Percentiles rank a stretch among this genome's conserved stretches.
Conservation (phyloP, 1,140 invertebrate genomes). For the Musca domestica region DNA sequence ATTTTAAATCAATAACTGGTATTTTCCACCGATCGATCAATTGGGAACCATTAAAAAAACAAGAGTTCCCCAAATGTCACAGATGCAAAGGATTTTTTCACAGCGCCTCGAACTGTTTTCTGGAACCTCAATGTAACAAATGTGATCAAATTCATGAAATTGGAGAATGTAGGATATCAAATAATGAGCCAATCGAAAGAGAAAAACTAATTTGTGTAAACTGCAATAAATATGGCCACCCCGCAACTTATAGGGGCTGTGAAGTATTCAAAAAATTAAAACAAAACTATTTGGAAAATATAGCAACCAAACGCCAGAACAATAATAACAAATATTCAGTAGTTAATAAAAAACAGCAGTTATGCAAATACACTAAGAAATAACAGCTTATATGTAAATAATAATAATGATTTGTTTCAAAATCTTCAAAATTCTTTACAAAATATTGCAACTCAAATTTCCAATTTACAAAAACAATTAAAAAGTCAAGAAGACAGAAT, state of each 20-base stretch:
- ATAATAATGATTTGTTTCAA: neutral
- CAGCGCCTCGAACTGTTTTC: slow-evolving; percentile 5
- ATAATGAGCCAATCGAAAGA: neutral
- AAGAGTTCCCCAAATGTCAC: neutral
- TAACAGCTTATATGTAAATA: neutral
- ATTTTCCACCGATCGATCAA: slow-evolving; percentile 1
- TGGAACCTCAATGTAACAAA: neutral
- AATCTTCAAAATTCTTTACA: slow-evolving; percentile 1
- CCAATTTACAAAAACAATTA: slow-evolving; percentile 5
- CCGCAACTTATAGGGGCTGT: neutral
- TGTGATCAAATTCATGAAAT: neutral
- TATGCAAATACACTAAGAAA: neutral
- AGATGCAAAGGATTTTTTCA: slow-evolving; percentile 10
- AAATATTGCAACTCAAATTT: neutral
- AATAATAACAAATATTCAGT: no score
- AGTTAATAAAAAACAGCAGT: neutral
- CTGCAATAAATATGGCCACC: slow-evolving; percentile 13
- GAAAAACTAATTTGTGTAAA: neutral
- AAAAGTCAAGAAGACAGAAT: neutral
- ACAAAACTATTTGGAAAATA: neutral
- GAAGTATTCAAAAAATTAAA: slow-evolving; percentile 2
- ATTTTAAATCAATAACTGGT: slow-evolving; percentile 8
- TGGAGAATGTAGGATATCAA: neutral
- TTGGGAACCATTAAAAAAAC: neutral
- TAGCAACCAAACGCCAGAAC: neutral